Conservation (phyloP, 2,888 invertebrate genomes). For the Mystacides longicornis region DNA sequence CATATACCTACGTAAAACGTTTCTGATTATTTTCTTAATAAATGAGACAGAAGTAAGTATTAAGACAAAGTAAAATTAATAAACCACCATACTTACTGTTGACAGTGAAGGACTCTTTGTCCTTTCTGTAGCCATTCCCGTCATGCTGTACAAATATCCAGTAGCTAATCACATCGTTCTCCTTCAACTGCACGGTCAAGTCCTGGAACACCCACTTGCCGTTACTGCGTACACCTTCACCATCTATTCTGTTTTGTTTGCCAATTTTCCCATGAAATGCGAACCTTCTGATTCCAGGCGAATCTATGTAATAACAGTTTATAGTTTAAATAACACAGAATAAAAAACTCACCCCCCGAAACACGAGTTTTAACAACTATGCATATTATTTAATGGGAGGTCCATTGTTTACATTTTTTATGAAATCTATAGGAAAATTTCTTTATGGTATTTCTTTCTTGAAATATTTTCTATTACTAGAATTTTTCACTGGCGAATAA, state of each 20-base stretch:
- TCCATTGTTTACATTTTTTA: no score
- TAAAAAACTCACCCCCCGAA: no score
- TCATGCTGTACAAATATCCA: slow-evolving; percentile 53
- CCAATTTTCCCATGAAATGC: slow-evolving; percentile 61
- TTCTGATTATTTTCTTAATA: background rate
- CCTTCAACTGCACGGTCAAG: slow-evolving; percentile 36
- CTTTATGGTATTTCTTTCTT: no score
- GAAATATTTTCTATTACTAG: no score
- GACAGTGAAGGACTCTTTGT: slow-evolving; percentile 38
- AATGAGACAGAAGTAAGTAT: background rate
- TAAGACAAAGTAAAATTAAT: no score
- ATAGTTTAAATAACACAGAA: no score
- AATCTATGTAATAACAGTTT: slow-evolving; percentile 34
- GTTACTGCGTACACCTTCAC: slow-evolving; percentile 47
- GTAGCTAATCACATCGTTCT: slow-evolving; percentile 53
- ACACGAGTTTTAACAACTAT: no score
- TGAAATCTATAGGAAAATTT: no score
- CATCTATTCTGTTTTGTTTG: slow-evolving; percentile 39
- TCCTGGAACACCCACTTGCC: slow-evolving; percentile 51
- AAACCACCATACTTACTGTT: slow-evolving; percentile 37
- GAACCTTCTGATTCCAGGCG: slow-evolving; percentile 46
- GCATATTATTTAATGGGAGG: no score
- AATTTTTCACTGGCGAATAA: no score
- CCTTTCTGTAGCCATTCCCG: slow-evolving; percentile 40
- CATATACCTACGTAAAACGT: background rate